phyloP scores from a whole-genome alignment of 2,888 invertebrate genomes.

The Drosophila paucipuncta region DNA sequence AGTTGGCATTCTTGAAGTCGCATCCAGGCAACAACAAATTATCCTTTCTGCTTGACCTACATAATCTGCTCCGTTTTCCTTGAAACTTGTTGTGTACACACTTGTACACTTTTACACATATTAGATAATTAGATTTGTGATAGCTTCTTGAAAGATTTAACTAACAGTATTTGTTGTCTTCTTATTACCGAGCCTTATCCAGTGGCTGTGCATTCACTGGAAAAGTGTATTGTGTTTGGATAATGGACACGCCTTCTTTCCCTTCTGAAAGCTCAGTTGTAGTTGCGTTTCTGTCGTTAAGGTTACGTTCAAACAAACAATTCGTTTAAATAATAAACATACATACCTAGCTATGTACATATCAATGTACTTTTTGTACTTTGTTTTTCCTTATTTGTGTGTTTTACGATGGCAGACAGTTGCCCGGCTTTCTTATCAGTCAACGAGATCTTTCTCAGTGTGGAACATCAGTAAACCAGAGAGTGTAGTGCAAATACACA shows the following conservation, averaged over 20 bases:
- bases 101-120: too few relatives aligned
- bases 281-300: neutral
- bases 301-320: constrained; percentile 8
- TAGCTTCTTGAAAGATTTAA: neutral
- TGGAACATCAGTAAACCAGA: constrained; percentile 24
- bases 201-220: neutral
- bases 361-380: constrained; percentile 1
- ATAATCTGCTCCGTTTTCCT: neutral
- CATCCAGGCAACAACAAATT: neutral
- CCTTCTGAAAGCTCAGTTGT: neutral
- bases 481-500: neutral
- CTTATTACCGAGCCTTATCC: neutral
- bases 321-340: neutral
- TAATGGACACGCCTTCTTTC: neutral
- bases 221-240: neutral
- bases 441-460: constrained; percentile 50
- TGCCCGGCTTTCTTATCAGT: constrained; percentile 56
- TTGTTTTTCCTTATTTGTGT: constrained; percentile 16
- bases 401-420: constrained; percentile 22
- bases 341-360: neutral
- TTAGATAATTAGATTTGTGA: neutral
- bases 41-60: neutral
- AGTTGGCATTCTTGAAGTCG: neutral
- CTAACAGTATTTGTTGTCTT: neutral
- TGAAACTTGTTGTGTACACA: neutral